A percentile compares a stretch with the other conserved stretches of the same genome.
phyloP scores from a whole-genome alignment of 2,888 invertebrate genomes.

The Erebia aethiops region DNA sequence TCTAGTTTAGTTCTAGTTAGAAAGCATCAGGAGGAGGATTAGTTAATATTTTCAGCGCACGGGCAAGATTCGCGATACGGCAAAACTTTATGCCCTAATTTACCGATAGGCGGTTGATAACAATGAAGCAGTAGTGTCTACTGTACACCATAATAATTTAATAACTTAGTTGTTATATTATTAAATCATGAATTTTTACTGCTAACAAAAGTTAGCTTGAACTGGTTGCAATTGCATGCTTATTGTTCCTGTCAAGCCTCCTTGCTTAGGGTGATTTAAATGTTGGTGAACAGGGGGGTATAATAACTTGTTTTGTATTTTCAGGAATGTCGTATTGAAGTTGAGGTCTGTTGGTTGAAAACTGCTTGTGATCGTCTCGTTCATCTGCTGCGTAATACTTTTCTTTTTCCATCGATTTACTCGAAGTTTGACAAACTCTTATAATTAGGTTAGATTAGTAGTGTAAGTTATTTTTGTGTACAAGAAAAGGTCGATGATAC shows the following conservation, averaged over 20 bases:
- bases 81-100: neutral
- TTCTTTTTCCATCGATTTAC: constrained; percentile 51
- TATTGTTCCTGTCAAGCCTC: neutral
- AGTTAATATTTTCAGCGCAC: too few species aligned
- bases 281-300: constrained; percentile 28
- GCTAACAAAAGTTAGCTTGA: neutral
- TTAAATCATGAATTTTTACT: neutral
- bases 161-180: neutral
- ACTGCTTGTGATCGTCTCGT: constrained; percentile 61
- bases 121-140: neutral
- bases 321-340: constrained; percentile 51
- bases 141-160: neutral
- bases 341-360: constrained; percentile 51
- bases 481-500: constrained; percentile 15
- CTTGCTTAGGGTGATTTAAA: constrained; percentile 15
- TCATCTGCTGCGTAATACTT: constrained; percentile 48
- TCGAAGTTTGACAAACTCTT: constrained; percentile 58
- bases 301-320: constrained; percentile 49
- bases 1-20: too few species aligned
- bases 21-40: too few species aligned
- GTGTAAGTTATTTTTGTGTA: constrained; percentile 53
- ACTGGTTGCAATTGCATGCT: neutral
- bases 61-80: neutral
- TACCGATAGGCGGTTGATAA: neutral
- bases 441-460: constrained; percentile 68